Base-by-base conservation (phyloP, 2,888 invertebrate species). In the Therioaphis trifolii region DNA sequence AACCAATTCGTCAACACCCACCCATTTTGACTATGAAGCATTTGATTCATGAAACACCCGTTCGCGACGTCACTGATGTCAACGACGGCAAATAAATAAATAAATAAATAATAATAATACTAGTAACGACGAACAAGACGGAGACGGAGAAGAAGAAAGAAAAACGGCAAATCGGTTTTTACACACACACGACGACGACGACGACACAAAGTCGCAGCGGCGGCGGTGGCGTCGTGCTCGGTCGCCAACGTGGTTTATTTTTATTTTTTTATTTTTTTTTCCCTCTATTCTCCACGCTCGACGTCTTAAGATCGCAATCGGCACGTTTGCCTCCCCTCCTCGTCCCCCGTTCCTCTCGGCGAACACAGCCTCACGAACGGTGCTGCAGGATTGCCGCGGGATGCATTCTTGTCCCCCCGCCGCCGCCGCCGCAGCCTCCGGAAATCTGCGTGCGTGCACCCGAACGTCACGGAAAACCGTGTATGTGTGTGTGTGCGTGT, bases 391-490 rank as follows among this genome's bases (percentile, higher is more conserved):
- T 7, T 21, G 46, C 46, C 46, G 21, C 21, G 58, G 27, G 63
- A 58, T 58, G 21, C 58, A 58, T 58, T 58, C 58, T 21, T 35
- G 35, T 35, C 35, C 35, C 9, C 55, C n/a, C 9, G n/a, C 52
- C 14, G n/a, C 52, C 18, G 21, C 55, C 4, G 58, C 24, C n/a
- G 12, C 55, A 18, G 52, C 24, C 24, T 21, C 21, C 21, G 15
- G 46, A 12, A 21, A 24, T 12, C 21, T 29, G 63, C 29, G 29
- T 29, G 35, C 63, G 29, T 4, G 29, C 29, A 2, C 14, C 35
- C 35, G 68, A 40, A 68, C 68, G 68, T 68, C 68, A 68, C 68
- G 68, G 21, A 68, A 68, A 68, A 68, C 68, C 68, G 68, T 68
- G 68, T 68, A n/a, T 40, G 35, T 7, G 35, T 35, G n/a, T n/a